These are phyloP conservation scores for Cryptoleucopteryx plumbea DNA, from an alignment of 2,113 vertebrate species.

Conservation along the genomic window DNA sequence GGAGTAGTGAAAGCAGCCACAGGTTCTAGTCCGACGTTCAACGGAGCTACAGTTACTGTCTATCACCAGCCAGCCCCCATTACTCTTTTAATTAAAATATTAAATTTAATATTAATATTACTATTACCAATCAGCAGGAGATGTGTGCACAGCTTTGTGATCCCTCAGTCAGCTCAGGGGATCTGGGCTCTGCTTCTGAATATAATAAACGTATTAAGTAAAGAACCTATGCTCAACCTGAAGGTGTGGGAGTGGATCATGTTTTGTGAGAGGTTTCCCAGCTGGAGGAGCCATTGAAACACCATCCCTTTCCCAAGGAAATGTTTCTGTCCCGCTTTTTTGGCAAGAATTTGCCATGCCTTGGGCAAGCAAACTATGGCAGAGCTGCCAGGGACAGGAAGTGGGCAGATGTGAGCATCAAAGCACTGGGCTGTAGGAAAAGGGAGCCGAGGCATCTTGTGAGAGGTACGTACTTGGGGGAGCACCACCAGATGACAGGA, in stretches of 20 bases:
- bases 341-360: background rate
- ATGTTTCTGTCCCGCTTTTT: background rate
- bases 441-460: background rate
- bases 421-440: background rate
- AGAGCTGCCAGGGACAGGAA: background rate
- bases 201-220: background rate
- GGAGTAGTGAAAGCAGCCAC: slow-evolving; percentile 77
- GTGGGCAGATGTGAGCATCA: background rate
- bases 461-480: background rate
- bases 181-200: background rate
- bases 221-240: background rate
- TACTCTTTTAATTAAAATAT: background rate
- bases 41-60: no score
- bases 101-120: no score
- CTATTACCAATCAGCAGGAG: background rate
- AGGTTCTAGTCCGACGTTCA: slow-evolving; percentile 73
- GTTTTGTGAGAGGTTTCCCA: background rate
- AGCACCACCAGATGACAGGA: background rate
- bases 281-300: background rate
- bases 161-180: background rate
- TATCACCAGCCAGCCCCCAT: slow-evolving; percentile 45
- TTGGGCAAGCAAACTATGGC: background rate
- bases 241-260: background rate
- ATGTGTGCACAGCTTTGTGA: background rate
- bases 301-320: background rate